Base-by-base conservation (phyloP, 1,140 invertebrate species). In the Oryctes rhinoceros region DNA sequence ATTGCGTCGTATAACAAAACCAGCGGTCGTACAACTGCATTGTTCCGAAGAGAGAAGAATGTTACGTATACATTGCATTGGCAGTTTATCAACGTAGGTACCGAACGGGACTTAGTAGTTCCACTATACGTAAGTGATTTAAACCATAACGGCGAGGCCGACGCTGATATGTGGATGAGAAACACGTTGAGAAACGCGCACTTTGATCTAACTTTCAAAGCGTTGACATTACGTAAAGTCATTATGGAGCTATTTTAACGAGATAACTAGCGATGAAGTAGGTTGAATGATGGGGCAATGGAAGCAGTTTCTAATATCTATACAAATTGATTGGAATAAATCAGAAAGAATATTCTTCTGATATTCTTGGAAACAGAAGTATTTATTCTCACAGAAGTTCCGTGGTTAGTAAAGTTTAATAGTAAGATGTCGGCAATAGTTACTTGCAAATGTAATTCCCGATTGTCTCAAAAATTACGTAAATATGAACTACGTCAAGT, bases 1-100 rank as follows among this genome's bases (percentile, higher is more conserved):
- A 71, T 71, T 71, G 65, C 65, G 65, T 20, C 65, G 65, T 24
- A 67, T 71, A 71, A 71, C 65, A 71, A 71, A 71, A 71, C 65
- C 35, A 71, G 20, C 65, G 65, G 65, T 71, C 65, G 35, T 37
- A 71, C 65, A 71, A 71, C 65, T 71, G 24, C 65, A 71, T 71
- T 71, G 65, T 71, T 71, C 65, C 65, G 65, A 71, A 35, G 65
- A 71, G 65, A 71, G 53, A 44, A 62, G 53, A 37, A 71, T 71
- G 65, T 71, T 35, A 37, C 65, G 15, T 59, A 35, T 35, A 37
- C 24, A 24, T 37, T 71, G 65, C 65, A 24, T 30, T 71, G 24
- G 5, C 65, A 37, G 65, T 71, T 71, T 71, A 71, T 71, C 65
- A 71, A 71, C 65, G 20, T 71, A 71, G 35, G 24, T 10, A 35